These are phyloP conservation scores for Peucedramus taeniatus DNA, from an alignment of 2,113 vertebrate species.

Conservation along the genomic window DNA sequence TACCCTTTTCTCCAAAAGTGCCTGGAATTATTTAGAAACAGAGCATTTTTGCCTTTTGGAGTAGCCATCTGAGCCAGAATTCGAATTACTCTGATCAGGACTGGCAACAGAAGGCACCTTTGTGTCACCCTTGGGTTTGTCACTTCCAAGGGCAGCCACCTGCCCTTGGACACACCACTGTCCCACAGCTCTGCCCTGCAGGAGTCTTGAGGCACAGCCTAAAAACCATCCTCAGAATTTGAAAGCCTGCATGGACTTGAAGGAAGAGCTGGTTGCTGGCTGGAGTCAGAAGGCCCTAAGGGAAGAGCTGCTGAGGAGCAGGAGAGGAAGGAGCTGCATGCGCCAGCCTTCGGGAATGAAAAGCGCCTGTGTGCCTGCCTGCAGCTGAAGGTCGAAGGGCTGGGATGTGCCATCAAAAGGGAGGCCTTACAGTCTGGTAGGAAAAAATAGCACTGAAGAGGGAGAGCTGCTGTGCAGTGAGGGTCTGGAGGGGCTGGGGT, in stretches of 20 bases:
- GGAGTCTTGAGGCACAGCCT: not conserved
- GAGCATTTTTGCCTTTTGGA: not conserved
- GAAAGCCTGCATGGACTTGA: not conserved
- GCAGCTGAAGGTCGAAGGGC: not conserved
- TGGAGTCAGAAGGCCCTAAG: not conserved
- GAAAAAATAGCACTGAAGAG: not conserved
- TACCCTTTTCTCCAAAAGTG: not conserved
- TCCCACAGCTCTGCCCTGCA: not conserved
- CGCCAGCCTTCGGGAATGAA: not conserved
- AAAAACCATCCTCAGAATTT: not conserved
- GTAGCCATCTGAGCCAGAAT: not conserved
- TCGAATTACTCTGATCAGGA: not conserved
- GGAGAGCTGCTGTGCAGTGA: not conserved
- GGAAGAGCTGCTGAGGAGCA: not conserved
- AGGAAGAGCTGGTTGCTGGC: not conserved
- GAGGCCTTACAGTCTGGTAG: not conserved
- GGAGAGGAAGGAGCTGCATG: not conserved
- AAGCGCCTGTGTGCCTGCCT: not conserved
- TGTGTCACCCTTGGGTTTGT: not conserved
- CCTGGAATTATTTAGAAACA: not conserved
- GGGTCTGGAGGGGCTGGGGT: not conserved
- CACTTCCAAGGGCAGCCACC: not conserved
- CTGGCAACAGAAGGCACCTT: not conserved
- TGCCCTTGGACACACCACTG: fast-evolving
- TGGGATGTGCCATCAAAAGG: fast-evolving